phyloP scores from a whole-genome alignment of 1,140 invertebrate genomes.

The Drosophila pseudoobscura region DNA sequence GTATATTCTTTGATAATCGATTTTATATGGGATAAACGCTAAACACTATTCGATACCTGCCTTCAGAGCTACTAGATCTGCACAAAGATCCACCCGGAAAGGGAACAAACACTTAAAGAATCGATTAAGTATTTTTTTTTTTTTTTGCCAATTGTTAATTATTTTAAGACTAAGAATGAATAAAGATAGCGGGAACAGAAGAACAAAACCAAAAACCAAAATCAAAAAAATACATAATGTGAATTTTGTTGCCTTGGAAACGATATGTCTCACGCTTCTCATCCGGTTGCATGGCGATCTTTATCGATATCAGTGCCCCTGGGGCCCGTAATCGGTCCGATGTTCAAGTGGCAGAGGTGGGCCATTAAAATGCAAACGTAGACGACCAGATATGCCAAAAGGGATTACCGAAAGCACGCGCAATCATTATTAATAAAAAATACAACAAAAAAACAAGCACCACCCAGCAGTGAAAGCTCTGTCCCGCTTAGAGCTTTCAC shows the following conservation, averaged over 20 bases:
- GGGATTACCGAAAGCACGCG: neutral
- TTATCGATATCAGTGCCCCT: constrained; percentile 39
- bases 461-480: too few relatives aligned
- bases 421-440: too few relatives aligned
- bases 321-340: constrained; percentile 34
- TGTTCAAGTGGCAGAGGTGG: constrained; percentile 38
- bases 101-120: too few relatives aligned
- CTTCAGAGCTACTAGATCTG: too few relatives aligned
- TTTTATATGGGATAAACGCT: too few relatives aligned
- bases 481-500: too few relatives aligned
- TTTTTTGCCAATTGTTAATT: constrained; percentile 29
- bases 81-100: too few relatives aligned
- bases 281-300: constrained; percentile 47
- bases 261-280: neutral
- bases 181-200: neutral
- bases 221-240: neutral
- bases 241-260: too few relatives aligned
- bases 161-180: constrained; percentile 18
- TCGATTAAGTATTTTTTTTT: neutral
- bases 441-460: too few relatives aligned
- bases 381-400: constrained; percentile 1
- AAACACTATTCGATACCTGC: too few relatives aligned
- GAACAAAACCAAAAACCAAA: neutral
- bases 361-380: too few relatives aligned
- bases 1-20: too few relatives aligned